A percentile compares a stretch with the other conserved stretches of the same genome.
These are phyloP conservation scores for Pangasius djambal DNA, from an alignment of 2,797 vertebrate genomes.

Conservation along the genomic window DNA sequence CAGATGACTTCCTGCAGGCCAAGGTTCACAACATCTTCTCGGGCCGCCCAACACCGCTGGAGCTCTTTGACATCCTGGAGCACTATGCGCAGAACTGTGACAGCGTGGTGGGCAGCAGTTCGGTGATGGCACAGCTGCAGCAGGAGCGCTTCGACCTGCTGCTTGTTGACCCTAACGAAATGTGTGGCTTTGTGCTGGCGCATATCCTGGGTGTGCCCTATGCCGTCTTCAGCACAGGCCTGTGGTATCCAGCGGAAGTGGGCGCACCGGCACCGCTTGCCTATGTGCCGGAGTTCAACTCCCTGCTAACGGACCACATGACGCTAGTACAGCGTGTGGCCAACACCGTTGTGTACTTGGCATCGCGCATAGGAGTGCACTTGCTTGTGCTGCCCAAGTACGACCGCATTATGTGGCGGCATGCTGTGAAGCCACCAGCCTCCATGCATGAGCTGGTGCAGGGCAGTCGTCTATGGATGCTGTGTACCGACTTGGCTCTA, in stretches of 20 bases:
- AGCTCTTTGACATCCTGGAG: conserved; percentile 96
- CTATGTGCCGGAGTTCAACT: conserved; percentile 99
- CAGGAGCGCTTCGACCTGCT: conserved; percentile 91
- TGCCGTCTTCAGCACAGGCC: conserved; percentile 94
- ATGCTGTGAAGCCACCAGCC: conserved; percentile 82
- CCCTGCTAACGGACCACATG: conserved; percentile 94
- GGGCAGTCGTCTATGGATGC: conserved; percentile 95
- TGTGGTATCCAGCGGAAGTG: conserved; percentile 98
- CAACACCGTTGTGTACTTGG: conserved; percentile 90
- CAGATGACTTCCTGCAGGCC: conserved; percentile 93
- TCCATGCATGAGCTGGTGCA: conserved; percentile 95
- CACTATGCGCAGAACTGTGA: conserved; percentile 98
- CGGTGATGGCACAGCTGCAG: conserved; percentile 85
- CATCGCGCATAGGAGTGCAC: conserved; percentile 92
- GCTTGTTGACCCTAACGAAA: conserved; percentile 97
- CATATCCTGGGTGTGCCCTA: conserved; percentile 92
- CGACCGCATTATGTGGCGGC: conserved; percentile 92
- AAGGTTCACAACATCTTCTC: conserved; percentile 98
- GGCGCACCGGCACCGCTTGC: conserved; percentile 93
- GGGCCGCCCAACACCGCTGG: conserved; percentile 89
- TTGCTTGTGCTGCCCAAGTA: conserved; percentile 95
- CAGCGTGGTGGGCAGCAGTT: conserved; percentile 86
- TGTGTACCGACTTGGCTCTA: conserved; percentile 95
- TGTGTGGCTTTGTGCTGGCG: conserved; percentile 97
- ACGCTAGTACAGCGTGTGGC: conserved; percentile 86